Base-by-base conservation (phyloP, 2,888 invertebrate genomes). In the Erebia epiphron region DNA sequence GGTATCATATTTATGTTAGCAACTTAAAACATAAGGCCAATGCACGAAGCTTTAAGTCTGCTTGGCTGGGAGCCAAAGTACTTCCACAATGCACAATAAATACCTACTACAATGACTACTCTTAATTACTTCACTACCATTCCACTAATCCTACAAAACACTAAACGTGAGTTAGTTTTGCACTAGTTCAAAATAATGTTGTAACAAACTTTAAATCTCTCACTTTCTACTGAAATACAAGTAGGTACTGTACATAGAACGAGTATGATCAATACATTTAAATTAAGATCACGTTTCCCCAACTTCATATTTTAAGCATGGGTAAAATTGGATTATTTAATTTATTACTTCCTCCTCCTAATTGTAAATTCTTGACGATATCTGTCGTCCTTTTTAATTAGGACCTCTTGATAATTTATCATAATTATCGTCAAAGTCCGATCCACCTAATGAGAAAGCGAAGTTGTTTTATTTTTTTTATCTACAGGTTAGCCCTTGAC, bases 21-120 rank as follows among this genome's bases (percentile, higher is more conserved):
- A 83, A 86, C 88, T 87, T 86, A 88, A 86, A 85, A 86, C 85
- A 85, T 87, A 82, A 84, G 85, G 81, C 83, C 85, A 86, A 88
- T 88, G 87, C 87, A 85, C 86, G 87, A 86, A 85, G 88, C 86
- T 87, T 85, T 83, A 81, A 84, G 84, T 85, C 83, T 83, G 82
- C 82, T 86, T 90, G 92, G 92, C 88, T 58, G 75, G 75, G 61
- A 65, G 87, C 92, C 92, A 92, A 86, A 79, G 81, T 80, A 81
- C 84, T 86, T 85, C 84, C 86, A 89, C 90, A 89, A 88, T 87
- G 86, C 86, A 85, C 88, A 87, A 89, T 90, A 89, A 91, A 90
- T 90, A 89, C 87, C 83, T 88, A 88, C 82, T 82, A 83, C 83
- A 79, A 82, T 83, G 83, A 86, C 82, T 84, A 86, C 85, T 86